Evolutionary conservation across 2,113 vertebrate genomes (phyloP), one percentile per base, ranked within the genome.

Genomic region (Trachemys scripta): DNA sequence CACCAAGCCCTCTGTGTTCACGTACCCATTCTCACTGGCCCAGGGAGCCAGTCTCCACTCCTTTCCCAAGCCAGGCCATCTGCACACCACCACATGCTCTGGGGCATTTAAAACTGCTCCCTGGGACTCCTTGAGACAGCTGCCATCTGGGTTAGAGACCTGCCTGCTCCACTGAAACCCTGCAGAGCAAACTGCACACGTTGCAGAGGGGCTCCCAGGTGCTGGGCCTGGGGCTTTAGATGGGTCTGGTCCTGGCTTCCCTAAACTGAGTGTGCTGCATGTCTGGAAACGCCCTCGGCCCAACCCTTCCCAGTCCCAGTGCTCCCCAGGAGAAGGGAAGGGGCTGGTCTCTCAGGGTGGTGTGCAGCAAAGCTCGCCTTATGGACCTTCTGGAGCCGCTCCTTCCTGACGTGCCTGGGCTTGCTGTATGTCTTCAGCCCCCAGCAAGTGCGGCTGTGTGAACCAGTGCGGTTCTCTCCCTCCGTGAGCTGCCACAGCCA

Each of bases 401-500:
- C 54, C 20, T 17, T 5, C 1, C 1, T 85, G 49, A 20, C 56
- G 31, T 47, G n/a, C 72, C 5, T 87, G 50, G 5, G 3, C 85
- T 88, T 81, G 54, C 3, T 65, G 59, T 27, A 3, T 16, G 62
- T 35, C 31, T 22, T 35, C 65, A 38, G 65, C 35, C 65, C 65
- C 19, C n/a, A 38, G 65, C 9, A 38, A 69, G 62, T 9, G 13
- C 14, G 13, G 49, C 14, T 5, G 14, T 5, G 80, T 65, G 69
- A n/a, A 27, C n/a, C 31, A 10, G 20, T 17, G 19, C 10, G 38
- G 49, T 62, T 90, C 31, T 72, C 80, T 83, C 35, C 29, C 35
- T 8, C 11, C 50, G 6, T 69, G 14, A 59, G 6, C 10, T 35
- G 84, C 75, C 10, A 62, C 4, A 0, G 9, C 0, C 7, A 49